Base-by-base conservation (phyloP, 2,113 vertebrate species). In the Eudyptes chrysolophus region DNA sequence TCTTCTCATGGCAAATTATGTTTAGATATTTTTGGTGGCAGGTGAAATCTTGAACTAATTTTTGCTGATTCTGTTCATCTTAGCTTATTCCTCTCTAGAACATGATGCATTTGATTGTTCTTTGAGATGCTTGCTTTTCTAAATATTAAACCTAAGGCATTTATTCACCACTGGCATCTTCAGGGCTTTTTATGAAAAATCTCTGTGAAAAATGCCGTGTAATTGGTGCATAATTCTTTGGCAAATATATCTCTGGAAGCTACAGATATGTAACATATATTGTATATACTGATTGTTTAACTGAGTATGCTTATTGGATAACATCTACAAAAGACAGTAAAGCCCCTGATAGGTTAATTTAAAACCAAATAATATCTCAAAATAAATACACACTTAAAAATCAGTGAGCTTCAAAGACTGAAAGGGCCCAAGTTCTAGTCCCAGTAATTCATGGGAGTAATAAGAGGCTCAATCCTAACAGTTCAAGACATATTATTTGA, bases 171-270 rank as follows among this genome's bases (percentile, higher is more conserved):
- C 61, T 70, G 51, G 29, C 72, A 51, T 36, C 77, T 87, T 92
- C 75, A 94, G 17, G 72, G 32, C 25, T 72, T 95, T 97, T 89
- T 22, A 66, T 71, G 42, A 92, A 79, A 69, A 89, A 66, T 82
- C 8, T 95, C 76, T 72, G 64, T 76, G 51, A 94, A 95, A 75
- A 88, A 52, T 72, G 58, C 25, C 17, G 65, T 62, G n/a, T 9
- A 87, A 94, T 54, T 94, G 24, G 21, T 92, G 27, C 36, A 81
- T 81, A 84, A 74, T 84, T 96, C 49, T 94, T 92, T 91, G 84
- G 64, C 68, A 97, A 95, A 90, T 71, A 72, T 57, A 61, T 49
- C 71, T 76, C 71, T 83, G 13, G 42, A 55, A 70, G 18, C 66
- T 96, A 87, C 51, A 96, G 54, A 89, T 93, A 60, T 65, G 64